Base-by-base conservation (phyloP, 2,113 vertebrate species). In the Chaetura pelagica region DNA sequence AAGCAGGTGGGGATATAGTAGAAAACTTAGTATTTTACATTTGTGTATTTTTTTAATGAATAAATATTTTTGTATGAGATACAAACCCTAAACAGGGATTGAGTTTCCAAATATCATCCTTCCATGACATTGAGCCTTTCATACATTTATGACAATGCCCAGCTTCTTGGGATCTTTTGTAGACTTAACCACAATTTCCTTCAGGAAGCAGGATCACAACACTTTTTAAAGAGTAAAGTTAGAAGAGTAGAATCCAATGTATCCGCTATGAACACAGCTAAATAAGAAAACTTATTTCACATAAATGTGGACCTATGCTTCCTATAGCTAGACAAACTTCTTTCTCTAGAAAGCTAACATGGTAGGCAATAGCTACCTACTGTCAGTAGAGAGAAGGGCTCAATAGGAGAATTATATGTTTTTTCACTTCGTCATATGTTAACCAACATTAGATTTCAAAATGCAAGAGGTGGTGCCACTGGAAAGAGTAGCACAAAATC, bases 21-120 rank as follows among this genome's bases (percentile, higher is more conserved):
- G 71, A 93, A 97, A 92, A 94, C 30, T 66, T 92, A 95, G 62
- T 98, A 95, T 94, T 98, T 97, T 96, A 97, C 97, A 95, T 96
- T 97, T 97, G 71, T 92, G 94, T 98, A 98, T 97, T 98, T 98
- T 98, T 98, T 98, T 98, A 97, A 97, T 90, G 93, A 97, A 95
- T 95, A 94, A 90, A 89, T 98, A 98, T 98, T 98, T 98, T 98
- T 98, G 84, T 98, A 96, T 79, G 84, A 97, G 91, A 96, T 93
- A 83, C 71, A 85, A 95, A 78, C 89, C 71, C 55, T 72, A 95
- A 92, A 54, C 74, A 61, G 88, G 89, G 62, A 59, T 89, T 97
- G 84, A 97, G 96, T 97, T 98, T 97, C 94, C 91, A 91, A 96
- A 90, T 86, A 92, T 81, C 77, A 97, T 88, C 49, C 18, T 88